Conservation (phyloP, 1,140 invertebrate genomes). For the Halesus radiatus region DNA sequence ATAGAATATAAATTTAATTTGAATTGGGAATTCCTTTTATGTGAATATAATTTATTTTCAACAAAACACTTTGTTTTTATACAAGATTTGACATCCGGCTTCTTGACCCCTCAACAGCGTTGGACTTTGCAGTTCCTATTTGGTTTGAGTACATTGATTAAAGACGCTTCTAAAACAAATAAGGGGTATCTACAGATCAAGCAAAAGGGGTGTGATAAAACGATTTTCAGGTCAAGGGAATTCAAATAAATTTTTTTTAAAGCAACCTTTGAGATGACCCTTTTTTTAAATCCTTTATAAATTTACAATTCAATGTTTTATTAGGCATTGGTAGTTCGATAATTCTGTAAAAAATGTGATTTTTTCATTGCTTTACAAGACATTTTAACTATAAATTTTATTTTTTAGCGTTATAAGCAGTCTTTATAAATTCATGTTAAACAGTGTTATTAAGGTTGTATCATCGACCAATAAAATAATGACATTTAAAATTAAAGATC, state of each 20-base stretch:
- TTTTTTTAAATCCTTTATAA: background rate
- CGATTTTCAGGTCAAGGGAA: background rate
- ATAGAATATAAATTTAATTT: too few relatives aligned
- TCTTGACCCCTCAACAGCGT: constrained; percentile 40
- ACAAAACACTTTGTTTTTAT: constrained; percentile 24
- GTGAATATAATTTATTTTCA: constrained; percentile 3
- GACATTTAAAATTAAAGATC: too few relatives aligned
- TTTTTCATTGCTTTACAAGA: too few relatives aligned
- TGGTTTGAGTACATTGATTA: constrained; percentile 24
- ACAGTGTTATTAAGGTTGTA: too few relatives aligned
- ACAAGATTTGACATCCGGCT: constrained; percentile 41
- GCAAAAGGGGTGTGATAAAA: background rate
- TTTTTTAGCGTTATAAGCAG: too few relatives aligned
- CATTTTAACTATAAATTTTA: too few relatives aligned
- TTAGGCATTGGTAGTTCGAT: too few relatives aligned
- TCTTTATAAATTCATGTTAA: too few relatives aligned
- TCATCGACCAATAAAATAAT: too few relatives aligned
- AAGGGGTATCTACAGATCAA: background rate
- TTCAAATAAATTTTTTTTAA: background rate
- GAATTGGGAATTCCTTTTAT: too few relatives aligned
- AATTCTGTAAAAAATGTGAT: too few relatives aligned
- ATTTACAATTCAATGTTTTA: background rate
- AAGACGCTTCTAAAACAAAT: background rate
- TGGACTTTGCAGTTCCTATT: constrained; percentile 53
- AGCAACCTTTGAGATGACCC: background rate